A percentile compares a stretch with the other conserved stretches of the same genome.
Evolutionary conservation across 2,888 invertebrate genomes (phyloP).

Genomic region (Catocala nupta): DNA sequence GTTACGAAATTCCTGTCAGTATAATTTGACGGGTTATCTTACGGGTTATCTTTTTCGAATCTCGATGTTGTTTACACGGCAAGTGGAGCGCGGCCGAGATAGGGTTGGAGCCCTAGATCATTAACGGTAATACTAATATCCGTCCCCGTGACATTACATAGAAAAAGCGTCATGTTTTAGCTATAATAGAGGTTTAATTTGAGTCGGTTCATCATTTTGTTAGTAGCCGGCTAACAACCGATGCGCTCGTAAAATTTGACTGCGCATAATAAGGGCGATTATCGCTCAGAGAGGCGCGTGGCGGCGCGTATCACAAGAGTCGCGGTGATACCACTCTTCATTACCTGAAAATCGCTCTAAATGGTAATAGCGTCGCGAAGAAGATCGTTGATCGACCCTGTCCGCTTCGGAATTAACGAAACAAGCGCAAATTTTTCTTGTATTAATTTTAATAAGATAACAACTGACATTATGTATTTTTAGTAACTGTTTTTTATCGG

Average conservation of each 20-base stretch:
- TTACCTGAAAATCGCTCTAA: slow-evolving; percentile 83
- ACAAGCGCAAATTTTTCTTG: slow-evolving; percentile 74
- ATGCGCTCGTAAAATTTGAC: slow-evolving; percentile 85
- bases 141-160: slow-evolving; percentile 69
- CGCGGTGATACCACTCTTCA: slow-evolving; percentile 75
- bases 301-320: slow-evolving; percentile 69
- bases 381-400: slow-evolving; percentile 65
- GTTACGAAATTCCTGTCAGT: slow-evolving; percentile 68
- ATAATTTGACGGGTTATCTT: slow-evolving; percentile 67
- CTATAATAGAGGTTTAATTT: slow-evolving; percentile 77
- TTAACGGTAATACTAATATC: slow-evolving; percentile 69
- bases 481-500: slow-evolving; percentile 68
- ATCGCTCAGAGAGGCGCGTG: slow-evolving; percentile 72
- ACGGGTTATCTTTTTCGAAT: slow-evolving; percentile 62
- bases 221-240: slow-evolving; percentile 78
- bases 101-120: slow-evolving; percentile 57
- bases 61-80: slow-evolving; percentile 56
- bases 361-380: slow-evolving; percentile 75
- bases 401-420: slow-evolving; percentile 73
- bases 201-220: slow-evolving; percentile 77
- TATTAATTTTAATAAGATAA: slow-evolving; percentile 80
- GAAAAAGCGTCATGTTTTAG: slow-evolving; percentile 67
- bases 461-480: slow-evolving; percentile 71
- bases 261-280: slow-evolving; percentile 84
- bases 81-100: slow-evolving; percentile 43